A percentile compares a stretch with the other conserved stretches of the same genome.
These are phyloP conservation scores for Orchestia grillus DNA, from an alignment of 1,140 invertebrate genomes.

Conservation along the genomic window DNA sequence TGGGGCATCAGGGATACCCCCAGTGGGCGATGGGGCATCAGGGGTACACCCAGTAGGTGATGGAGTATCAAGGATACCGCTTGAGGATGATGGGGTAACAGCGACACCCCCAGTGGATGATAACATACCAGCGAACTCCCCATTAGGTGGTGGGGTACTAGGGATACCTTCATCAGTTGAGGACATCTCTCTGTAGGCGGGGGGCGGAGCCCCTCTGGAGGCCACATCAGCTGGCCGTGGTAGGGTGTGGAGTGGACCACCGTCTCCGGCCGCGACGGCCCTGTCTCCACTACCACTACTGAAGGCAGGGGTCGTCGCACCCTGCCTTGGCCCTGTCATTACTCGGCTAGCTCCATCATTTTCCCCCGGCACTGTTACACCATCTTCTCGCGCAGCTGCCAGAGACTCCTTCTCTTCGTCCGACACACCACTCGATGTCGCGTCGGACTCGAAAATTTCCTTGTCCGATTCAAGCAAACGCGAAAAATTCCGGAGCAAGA, in stretches of 20 bases:
- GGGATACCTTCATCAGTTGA: neutral
- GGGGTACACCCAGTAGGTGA: neutral
- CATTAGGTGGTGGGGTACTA: too few species aligned
- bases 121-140: neutral
- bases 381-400: neutral
- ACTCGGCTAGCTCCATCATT: neutral
- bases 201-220: too few species aligned
- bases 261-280: too few species aligned
- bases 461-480: too few species aligned
- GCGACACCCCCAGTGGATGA: neutral
- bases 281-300: too few species aligned
- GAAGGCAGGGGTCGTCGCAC: too few species aligned
- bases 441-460: too few species aligned
- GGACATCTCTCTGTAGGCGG: neutral
- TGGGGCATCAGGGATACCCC: neutral
- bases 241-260: too few species aligned
- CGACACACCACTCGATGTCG: neutral
- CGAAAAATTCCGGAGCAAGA: neutral
- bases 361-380: too few species aligned
- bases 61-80: neutral
- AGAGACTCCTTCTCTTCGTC: neutral
- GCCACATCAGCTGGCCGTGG: too few species aligned
- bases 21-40: neutral
- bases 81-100: neutral
- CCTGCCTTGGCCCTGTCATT: neutral